Evolutionary conservation across 2,113 vertebrate genomes (phyloP).

Genomic region (Vidua macroura): DNA sequence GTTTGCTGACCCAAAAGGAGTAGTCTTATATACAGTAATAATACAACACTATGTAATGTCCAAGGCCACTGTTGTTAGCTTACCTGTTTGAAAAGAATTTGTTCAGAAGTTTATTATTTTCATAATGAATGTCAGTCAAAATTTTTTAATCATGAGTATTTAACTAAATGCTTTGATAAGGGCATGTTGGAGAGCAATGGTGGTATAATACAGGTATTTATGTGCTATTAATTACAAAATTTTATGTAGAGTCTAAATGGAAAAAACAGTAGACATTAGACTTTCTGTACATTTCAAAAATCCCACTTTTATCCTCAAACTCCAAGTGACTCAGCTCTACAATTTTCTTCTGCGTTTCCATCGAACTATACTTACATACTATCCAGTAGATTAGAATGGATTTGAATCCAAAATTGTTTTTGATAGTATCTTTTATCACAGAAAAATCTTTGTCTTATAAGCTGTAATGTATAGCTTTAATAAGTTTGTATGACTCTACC

Average conservation of each 20-base stretch:
- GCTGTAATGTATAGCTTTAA: background rate
- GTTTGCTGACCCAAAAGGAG: background rate
- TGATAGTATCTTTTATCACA: background rate
- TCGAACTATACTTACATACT: background rate
- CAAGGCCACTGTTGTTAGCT: background rate
- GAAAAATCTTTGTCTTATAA: background rate
- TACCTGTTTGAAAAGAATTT: background rate
- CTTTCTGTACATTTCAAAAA: background rate
- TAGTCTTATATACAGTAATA: background rate
- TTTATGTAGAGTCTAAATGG: background rate
- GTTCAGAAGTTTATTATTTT: background rate
- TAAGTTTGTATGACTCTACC: background rate
- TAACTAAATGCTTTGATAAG: background rate
- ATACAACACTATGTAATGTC: background rate
- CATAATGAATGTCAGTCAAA: background rate
- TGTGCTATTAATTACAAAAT: background rate
- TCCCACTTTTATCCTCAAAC: background rate
- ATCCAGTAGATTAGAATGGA: background rate
- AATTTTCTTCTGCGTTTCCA: background rate
- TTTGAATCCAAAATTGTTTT: background rate
- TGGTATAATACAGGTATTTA: background rate
- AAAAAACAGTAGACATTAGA: background rate
- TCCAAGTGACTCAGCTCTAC: background rate
- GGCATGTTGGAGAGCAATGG: background rate
- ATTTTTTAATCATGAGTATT: background rate